Percentiles rank a stretch among this genome's conserved stretches.
These are phyloP conservation scores for Taenioides sp. DNA, from an alignment of 2,797 vertebrate genomes.

Conservation along the genomic window DNA sequence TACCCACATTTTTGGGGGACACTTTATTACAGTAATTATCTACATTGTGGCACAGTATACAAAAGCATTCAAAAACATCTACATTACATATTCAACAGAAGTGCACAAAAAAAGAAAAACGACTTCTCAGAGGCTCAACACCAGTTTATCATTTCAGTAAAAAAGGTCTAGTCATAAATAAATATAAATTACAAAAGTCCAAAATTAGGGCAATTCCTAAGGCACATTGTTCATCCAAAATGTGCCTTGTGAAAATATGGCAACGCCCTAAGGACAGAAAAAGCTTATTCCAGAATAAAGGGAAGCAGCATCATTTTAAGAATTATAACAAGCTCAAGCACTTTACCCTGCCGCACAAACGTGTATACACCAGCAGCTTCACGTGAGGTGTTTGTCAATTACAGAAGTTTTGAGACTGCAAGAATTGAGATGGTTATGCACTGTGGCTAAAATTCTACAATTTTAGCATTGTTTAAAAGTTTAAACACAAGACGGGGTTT, in stretches of 20 bases:
- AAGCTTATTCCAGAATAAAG: slow-evolving; percentile 66
- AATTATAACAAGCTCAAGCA: slow-evolving; percentile 64
- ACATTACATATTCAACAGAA: slow-evolving; percentile 76
- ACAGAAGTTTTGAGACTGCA: slow-evolving; percentile 36
- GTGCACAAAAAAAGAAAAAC: slow-evolving; percentile 75
- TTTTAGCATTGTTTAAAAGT: slow-evolving; percentile 37
- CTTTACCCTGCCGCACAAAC: slow-evolving; percentile 72
- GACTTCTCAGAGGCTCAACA: slow-evolving; percentile 59
- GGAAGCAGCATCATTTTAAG: slow-evolving; percentile 64
- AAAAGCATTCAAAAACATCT: slow-evolving; percentile 65
- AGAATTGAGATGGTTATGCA: slow-evolving; percentile 46
- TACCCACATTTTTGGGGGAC: slow-evolving; percentile 9
- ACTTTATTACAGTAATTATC: slow-evolving; percentile 75
- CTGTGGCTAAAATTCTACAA: slow-evolving; percentile 55
- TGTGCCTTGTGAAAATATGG: slow-evolving; percentile 73
- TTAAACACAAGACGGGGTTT: background rate
- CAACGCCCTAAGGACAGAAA: slow-evolving; percentile 69
- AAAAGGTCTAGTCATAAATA: slow-evolving; percentile 79
- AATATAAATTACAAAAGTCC: slow-evolving; percentile 80
- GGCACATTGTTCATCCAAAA: slow-evolving; percentile 72
- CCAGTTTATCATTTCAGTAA: slow-evolving; percentile 73
- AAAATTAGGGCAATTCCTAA: slow-evolving; percentile 74
- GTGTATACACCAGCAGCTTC: slow-evolving; percentile 60
- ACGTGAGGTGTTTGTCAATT: slow-evolving; percentile 54
- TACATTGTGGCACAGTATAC: slow-evolving; percentile 74